Conservation (phyloP, 1,140 invertebrate genomes). For the Lanistes nyassanus region DNA sequence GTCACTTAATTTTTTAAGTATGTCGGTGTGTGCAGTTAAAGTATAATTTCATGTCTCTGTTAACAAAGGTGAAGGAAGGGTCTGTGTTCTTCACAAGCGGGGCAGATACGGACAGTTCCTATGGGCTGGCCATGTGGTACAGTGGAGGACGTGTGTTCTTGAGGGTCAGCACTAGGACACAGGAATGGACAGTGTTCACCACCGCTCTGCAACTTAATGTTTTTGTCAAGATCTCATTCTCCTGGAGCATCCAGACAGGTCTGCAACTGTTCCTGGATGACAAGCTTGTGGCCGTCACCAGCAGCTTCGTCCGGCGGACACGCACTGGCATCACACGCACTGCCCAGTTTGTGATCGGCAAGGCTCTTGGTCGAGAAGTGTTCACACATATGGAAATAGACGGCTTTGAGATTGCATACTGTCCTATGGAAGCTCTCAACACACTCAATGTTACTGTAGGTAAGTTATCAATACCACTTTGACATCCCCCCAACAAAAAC, state of each 20-base stretch:
- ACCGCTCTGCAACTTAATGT: conserved; percentile 18
- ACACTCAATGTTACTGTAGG: conserved; percentile 25
- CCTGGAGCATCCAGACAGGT: conserved; percentile 46
- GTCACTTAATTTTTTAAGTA: no score
- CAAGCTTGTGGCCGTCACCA: conserved; percentile 1
- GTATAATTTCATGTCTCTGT: background rate
- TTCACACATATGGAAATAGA: conserved; percentile 36
- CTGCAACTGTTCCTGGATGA: conserved; percentile 31
- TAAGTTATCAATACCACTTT: conserved; percentile 21
- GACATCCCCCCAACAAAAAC: no score
- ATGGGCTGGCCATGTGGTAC: conserved; percentile 45
- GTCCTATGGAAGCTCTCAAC: conserved; percentile 26
- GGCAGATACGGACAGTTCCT: conserved; percentile 26
- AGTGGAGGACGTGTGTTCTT: conserved; percentile 34
- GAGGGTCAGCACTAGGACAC: conserved; percentile 40
- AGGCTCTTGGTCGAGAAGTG: background rate
- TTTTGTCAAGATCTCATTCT: conserved; percentile 41
- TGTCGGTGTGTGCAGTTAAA: no score
- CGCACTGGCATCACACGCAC: background rate
- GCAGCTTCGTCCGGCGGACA: conserved; percentile 1
- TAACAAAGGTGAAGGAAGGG: conserved; percentile 17
- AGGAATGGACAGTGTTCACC: conserved; percentile 44
- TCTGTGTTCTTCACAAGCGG: conserved; percentile 40
- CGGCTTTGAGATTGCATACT: conserved; percentile 29
- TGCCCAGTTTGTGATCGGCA: conserved; percentile 27